phyloP scores from a whole-genome alignment of 2,888 invertebrate genomes.

The Deroplatys truncata region DNA sequence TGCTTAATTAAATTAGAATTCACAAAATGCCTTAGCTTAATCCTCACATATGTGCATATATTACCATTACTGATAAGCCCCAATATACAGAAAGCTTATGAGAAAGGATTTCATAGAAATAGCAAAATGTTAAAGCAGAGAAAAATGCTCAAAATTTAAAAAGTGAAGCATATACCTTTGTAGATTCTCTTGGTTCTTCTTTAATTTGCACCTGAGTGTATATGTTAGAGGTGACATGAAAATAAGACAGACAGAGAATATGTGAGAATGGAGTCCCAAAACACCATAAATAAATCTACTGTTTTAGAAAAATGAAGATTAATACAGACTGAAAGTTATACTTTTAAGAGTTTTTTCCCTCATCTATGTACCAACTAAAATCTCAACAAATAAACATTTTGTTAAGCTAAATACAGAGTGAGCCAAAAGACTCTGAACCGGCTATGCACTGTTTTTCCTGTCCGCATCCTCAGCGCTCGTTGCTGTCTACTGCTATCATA shows the following conservation, averaged over 20 bases:
- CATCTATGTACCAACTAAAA: background rate
- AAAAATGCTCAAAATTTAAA: background rate
- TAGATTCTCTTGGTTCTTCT: conserved; percentile 44
- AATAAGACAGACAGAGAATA: conserved; percentile 27
- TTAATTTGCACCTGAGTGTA: conserved; percentile 45
- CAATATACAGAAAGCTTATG: background rate
- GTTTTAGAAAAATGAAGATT: background rate
- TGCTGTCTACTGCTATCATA: no score
- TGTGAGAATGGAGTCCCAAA: conserved; percentile 25
- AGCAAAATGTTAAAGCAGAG: background rate
- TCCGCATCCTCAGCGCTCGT: no score
- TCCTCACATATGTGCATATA: background rate
- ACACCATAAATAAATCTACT: conserved; percentile 13
- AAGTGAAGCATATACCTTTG: conserved; percentile 38
- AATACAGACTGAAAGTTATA: background rate
- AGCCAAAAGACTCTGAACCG: no score
- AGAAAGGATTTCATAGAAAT: no score
- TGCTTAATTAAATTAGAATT: no score
- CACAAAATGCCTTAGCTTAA: background rate
- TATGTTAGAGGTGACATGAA: conserved; percentile 28
- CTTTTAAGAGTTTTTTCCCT: background rate
- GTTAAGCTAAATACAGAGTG: background rate
- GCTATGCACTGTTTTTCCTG: no score
- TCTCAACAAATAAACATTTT: background rate
- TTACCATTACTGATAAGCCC: background rate